A percentile compares a stretch with the other conserved stretches of the same genome.
phyloP scores from a whole-genome alignment of 2,888 invertebrate species.

The Stenchaetothrips biformis region DNA sequence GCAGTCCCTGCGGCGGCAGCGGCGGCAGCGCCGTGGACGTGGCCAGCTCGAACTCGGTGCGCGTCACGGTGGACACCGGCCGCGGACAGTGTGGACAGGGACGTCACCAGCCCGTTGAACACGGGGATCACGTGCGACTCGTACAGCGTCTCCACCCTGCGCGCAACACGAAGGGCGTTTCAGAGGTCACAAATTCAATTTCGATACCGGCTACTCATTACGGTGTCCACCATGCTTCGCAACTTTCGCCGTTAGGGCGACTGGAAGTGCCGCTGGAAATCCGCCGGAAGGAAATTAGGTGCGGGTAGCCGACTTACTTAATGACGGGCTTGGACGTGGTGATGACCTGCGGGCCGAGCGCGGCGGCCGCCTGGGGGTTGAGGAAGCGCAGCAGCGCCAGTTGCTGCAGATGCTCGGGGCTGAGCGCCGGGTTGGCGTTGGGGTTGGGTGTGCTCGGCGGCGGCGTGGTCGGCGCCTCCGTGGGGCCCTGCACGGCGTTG shows the following conservation, averaged over 20 bases:
- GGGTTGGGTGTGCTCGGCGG: constrained; percentile 41
- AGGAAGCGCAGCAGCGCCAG: constrained; percentile 66
- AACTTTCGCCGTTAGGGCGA: too few species aligned
- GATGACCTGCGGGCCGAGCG: constrained; percentile 60
- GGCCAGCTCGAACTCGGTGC: constrained; percentile 72
- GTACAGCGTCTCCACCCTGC: constrained; percentile 64
- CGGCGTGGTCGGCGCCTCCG: constrained; percentile 31
- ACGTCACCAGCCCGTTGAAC: constrained; percentile 67
- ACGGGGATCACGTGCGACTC: constrained; percentile 78
- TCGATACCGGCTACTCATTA: not conserved
- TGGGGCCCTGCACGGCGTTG: not conserved
- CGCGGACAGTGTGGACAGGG: constrained; percentile 75
- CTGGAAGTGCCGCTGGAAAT: too few species aligned
- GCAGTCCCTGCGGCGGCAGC: constrained; percentile 46
- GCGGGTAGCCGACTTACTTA: constrained; percentile 42
- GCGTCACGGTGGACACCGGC: constrained; percentile 70
- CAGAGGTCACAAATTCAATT: not conserved
- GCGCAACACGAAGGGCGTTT: constrained; percentile 27
- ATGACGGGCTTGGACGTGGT: constrained; percentile 74
- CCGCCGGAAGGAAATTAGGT: too few species aligned
- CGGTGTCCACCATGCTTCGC: not conserved
- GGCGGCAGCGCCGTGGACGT: constrained; percentile 64
- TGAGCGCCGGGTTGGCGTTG: constrained; percentile 49
- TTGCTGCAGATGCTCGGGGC: constrained; percentile 67
- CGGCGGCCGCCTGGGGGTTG: constrained; percentile 60